A percentile compares a stretch with the other conserved stretches of the same genome.
These are phyloP conservation scores for Perccottus glenii DNA, from an alignment of 2,113 vertebrate genomes.

Conservation along the genomic window DNA sequence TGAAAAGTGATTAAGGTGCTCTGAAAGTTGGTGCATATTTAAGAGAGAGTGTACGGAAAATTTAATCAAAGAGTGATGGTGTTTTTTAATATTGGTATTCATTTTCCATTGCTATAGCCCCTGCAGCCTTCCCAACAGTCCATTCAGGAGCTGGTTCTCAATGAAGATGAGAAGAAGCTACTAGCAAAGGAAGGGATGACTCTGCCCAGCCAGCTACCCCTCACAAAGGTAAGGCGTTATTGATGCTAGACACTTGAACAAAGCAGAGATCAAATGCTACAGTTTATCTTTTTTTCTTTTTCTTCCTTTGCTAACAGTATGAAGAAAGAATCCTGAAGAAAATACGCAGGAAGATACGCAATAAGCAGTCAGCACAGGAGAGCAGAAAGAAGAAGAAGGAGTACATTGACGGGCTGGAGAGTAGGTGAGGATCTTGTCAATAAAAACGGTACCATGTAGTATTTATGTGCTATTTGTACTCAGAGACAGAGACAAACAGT, in stretches of 20 bases:
- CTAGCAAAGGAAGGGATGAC: conserved; percentile 89
- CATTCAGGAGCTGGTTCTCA: conserved; percentile 89
- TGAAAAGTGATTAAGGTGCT: conserved; percentile 40
- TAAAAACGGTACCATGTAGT: not conserved
- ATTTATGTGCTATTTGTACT: not conserved
- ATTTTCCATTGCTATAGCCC: conserved; percentile 53
- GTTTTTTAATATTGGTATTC: conserved; percentile 47
- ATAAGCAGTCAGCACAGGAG: conserved; percentile 96
- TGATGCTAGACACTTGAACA: conserved; percentile 1
- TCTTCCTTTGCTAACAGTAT: conserved; percentile 70
- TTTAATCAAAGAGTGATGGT: conserved; percentile 41
- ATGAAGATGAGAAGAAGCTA: conserved; percentile 93
- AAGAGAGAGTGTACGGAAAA: conserved; percentile 18
- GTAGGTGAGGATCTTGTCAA: conserved; percentile 73
- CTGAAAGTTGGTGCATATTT: conserved; percentile 29
- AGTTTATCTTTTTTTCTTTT: not conserved
- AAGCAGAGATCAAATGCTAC: not conserved
- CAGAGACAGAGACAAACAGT: too few relatives aligned
- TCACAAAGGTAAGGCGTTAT: conserved; percentile 86
- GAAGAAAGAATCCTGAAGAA: conserved; percentile 95
- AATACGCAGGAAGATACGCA: conserved; percentile 94
- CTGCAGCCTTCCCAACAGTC: conserved; percentile 69
- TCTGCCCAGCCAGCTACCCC: conserved; percentile 89
- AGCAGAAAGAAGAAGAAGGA: conserved; percentile 98
- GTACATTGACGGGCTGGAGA: conserved; percentile 92